Conservation (phyloP, 2,888 invertebrate species). For the Meteorus cinctellus region DNA sequence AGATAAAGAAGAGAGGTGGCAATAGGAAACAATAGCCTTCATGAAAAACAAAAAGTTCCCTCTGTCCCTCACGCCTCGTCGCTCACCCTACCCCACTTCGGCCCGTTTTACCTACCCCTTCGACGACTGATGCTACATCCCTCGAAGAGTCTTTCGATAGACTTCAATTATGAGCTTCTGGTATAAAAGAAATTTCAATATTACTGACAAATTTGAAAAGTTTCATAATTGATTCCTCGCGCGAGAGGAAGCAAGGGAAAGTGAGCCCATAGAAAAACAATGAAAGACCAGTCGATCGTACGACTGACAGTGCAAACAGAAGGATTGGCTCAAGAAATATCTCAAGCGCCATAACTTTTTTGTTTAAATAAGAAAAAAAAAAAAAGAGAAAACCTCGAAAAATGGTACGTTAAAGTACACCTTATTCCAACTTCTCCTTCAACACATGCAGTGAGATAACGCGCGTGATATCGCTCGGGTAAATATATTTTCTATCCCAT, state of each 20-base stretch:
- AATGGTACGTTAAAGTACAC: background rate
- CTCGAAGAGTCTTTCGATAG: constrained; percentile 64
- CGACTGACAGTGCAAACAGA: constrained; percentile 63
- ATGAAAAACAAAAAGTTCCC: constrained; percentile 71
- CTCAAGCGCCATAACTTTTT: background rate
- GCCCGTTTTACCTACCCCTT: constrained; percentile 42
- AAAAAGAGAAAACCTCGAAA: background rate
- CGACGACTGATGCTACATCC: constrained; percentile 53
- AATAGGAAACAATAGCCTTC: constrained; percentile 69
- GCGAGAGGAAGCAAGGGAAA: constrained; percentile 41
- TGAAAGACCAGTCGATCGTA: constrained; percentile 48
- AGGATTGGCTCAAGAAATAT: constrained; percentile 61
- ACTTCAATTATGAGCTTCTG: constrained; percentile 71
- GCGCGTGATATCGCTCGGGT: background rate
- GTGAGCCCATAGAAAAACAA: constrained; percentile 57
- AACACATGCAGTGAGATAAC: background rate
- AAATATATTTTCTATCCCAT: constrained; percentile 5
- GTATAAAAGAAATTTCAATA: constrained; percentile 73
- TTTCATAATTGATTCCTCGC: constrained; percentile 71
- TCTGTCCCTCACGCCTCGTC: constrained; percentile 46
- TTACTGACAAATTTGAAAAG: constrained; percentile 73
- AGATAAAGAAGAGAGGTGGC: constrained; percentile 50
- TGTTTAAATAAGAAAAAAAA: constrained; percentile 11
- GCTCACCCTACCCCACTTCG: constrained; percentile 50
- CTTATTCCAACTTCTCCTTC: background rate